A percentile compares a stretch with the other conserved stretches of the same genome.
Conservation (phyloP, 2,113 vertebrate genomes). For the Chlamydotis undulata region DNA sequence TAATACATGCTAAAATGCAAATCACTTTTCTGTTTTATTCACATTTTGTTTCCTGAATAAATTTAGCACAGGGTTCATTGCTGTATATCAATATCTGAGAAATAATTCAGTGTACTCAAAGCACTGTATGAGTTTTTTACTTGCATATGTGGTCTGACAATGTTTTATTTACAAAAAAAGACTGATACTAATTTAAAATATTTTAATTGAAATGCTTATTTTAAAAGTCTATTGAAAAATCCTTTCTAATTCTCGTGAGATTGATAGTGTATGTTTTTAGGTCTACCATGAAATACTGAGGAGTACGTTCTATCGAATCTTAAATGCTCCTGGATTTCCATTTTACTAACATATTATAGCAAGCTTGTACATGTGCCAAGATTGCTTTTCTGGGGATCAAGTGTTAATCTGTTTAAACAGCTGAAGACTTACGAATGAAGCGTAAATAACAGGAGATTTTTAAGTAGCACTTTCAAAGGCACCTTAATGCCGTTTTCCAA, state of each 20-base stretch:
- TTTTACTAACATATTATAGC: neutral
- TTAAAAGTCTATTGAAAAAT: neutral
- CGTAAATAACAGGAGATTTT: neutral
- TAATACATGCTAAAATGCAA: conserved; percentile 8
- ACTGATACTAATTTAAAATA: neutral
- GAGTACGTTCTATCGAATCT: neutral
- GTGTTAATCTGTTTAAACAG: conserved; percentile 30
- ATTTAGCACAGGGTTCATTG: neutral
- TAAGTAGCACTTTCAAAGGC: neutral
- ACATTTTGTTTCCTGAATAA: neutral
- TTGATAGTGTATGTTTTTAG: neutral
- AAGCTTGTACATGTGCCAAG: neutral
- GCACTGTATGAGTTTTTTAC: neutral
- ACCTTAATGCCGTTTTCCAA: neutral
- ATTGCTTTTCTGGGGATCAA: neutral
- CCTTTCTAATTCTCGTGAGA: neutral
- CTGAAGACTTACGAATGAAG: neutral
- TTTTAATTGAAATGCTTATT: neutral
- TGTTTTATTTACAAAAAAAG: neutral
- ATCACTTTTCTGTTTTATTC: neutral
- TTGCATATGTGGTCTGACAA: neutral
- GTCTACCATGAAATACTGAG: neutral
- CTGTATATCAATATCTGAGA: neutral
- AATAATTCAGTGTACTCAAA: neutral
- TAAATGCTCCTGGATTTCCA: neutral